Percentiles rank a stretch among this genome's conserved stretches.
Evolutionary conservation across 2,888 invertebrate species (phyloP).

Genomic region (Chirona hameri): DNA sequence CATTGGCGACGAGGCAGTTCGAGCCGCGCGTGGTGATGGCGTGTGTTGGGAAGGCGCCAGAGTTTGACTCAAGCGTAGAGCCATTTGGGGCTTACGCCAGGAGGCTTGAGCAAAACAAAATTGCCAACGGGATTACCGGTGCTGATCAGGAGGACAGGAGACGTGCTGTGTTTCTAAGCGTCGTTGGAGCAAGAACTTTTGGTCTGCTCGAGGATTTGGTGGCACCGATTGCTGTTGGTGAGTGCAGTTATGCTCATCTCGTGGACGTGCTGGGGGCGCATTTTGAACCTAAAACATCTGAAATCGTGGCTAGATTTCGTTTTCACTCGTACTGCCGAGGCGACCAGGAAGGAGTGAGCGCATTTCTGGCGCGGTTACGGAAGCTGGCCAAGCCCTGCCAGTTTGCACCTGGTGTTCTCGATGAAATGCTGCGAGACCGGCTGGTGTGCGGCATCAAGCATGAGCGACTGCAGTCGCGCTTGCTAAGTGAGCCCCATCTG

Average conservation of each 20-base stretch:
- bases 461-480: too few species aligned
- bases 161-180: not conserved
- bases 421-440: too few species aligned
- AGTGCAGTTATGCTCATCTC: not conserved
- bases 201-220: not conserved
- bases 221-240: not conserved
- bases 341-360: too few species aligned
- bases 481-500: too few species aligned
- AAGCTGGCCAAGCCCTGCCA: too few species aligned
- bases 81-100: not conserved
- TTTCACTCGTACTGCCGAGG: not conserved
- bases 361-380: too few species aligned
- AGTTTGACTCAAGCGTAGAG: not conserved
- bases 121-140: not conserved
- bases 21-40: not conserved
- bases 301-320: not conserved
- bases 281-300: not conserved
- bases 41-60: not conserved
- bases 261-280: not conserved
- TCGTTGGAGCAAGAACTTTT: not conserved
- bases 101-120: not conserved
- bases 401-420: too few species aligned
- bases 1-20: not conserved
- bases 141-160: not conserved
- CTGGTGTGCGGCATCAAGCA: too few species aligned